Percentiles rank a stretch among this genome's conserved stretches.
Evolutionary conservation across 2,113 vertebrate genomes (phyloP).

Genomic region (Dolichotis patagonum): DNA sequence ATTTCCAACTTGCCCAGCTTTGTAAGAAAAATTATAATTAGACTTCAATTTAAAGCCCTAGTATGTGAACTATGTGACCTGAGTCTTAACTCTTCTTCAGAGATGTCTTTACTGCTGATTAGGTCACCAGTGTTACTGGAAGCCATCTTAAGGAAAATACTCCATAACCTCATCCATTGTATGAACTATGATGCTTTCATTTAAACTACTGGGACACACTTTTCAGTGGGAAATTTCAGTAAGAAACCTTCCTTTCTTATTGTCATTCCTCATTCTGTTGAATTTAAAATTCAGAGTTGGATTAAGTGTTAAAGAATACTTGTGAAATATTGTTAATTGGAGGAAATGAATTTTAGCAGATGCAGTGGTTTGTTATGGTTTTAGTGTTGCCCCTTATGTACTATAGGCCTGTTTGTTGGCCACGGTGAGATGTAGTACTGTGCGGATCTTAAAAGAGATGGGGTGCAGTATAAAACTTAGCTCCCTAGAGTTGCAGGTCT

Average conservation of each 20-base stretch:
- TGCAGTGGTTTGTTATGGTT: not conserved
- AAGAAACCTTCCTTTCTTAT: not conserved
- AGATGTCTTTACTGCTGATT: not conserved
- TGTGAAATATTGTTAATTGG: not conserved
- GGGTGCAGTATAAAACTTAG: not conserved
- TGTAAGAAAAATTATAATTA: not conserved
- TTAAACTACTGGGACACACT: not conserved
- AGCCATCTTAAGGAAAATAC: not conserved
- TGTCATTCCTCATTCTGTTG: not conserved
- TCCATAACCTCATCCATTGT: not conserved
- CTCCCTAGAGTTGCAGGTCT: accelerated
- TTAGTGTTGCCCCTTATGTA: not conserved
- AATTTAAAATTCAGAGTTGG: not conserved
- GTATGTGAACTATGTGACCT: not conserved
- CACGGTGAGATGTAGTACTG: too few relatives aligned
- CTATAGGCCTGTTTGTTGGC: accelerated
- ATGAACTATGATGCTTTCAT: not conserved
- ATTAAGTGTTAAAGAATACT: not conserved
- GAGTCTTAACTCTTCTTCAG: not conserved
- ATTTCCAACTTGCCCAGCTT: not conserved
- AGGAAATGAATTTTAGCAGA: not conserved
- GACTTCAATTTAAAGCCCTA: not conserved
- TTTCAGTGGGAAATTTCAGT: not conserved
- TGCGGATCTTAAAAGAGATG: not conserved
- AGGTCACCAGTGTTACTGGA: not conserved